Conservation (phyloP, 2,888 invertebrate species). For the Miltochrista miniata region DNA sequence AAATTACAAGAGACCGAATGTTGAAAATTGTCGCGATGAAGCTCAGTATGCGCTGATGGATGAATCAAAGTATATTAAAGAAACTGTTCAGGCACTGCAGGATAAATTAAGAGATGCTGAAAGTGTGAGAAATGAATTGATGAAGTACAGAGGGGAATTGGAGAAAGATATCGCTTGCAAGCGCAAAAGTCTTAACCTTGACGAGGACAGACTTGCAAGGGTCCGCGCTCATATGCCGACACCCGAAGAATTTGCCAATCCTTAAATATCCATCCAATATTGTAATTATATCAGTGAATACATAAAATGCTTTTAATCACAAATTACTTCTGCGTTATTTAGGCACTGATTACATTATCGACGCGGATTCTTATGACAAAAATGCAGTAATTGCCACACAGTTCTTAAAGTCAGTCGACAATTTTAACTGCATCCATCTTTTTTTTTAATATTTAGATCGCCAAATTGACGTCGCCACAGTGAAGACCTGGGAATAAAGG, state of each 20-base stretch:
- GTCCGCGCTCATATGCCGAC: slow-evolving; percentile 88
- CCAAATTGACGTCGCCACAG: too few relatives aligned
- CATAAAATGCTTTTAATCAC: neutral
- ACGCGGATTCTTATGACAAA: too few relatives aligned
- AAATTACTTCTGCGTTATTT: too few relatives aligned
- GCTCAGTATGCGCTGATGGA: slow-evolving; percentile 89
- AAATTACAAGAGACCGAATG: slow-evolving; percentile 87
- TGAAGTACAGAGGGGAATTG: slow-evolving; percentile 85
- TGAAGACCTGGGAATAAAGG: too few relatives aligned
- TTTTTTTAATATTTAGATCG: too few relatives aligned
- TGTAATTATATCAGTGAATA: neutral
- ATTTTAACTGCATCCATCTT: too few relatives aligned
- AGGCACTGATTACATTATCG: too few relatives aligned
- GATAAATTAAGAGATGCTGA: slow-evolving; percentile 87
- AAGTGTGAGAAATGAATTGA: slow-evolving; percentile 73
- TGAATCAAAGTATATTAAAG: slow-evolving; percentile 86
- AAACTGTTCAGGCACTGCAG: slow-evolving; percentile 72
- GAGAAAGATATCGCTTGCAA: slow-evolving; percentile 89
- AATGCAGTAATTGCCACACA: too few relatives aligned
- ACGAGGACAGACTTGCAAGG: slow-evolving; percentile 84
- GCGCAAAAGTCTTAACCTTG: slow-evolving; percentile 87
- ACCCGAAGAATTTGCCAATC: slow-evolving; percentile 82
- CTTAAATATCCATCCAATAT: neutral
- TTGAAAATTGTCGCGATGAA: slow-evolving; percentile 93
- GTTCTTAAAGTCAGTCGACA: too few relatives aligned